These are phyloP conservation scores for Aegithalos caudatus DNA, from an alignment of 2,113 vertebrate genomes.

Conservation along the genomic window DNA sequence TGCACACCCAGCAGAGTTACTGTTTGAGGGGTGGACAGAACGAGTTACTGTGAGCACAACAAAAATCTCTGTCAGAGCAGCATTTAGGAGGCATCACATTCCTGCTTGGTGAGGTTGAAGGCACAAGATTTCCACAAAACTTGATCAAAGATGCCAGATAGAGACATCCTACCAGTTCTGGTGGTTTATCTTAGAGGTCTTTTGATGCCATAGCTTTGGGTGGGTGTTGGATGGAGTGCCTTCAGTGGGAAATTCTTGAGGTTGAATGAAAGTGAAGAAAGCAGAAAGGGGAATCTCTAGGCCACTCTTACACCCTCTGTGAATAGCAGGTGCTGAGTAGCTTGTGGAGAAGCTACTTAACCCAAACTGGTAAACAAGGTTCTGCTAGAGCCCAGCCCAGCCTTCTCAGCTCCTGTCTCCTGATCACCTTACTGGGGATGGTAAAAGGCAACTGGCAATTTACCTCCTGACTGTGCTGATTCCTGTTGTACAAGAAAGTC, in stretches of 20 bases:
- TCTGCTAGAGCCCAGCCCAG: not conserved
- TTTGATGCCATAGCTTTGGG: not conserved
- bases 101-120: not conserved
- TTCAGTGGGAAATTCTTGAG: not conserved
- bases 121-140: not conserved
- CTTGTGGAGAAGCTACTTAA: not conserved
- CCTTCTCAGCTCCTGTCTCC: not conserved
- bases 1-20: not conserved
- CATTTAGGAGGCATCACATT: accelerated
- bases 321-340: not conserved
- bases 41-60: not conserved
- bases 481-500: not conserved
- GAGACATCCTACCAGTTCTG: not conserved
- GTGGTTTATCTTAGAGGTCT: not conserved
- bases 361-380: not conserved
- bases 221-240: not conserved
- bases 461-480: not conserved
- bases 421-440: not conserved
- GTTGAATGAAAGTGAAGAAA: not conserved
- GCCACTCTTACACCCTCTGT: not conserved
- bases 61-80: not conserved
- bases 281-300: not conserved
- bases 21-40: not conserved
- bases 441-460: not conserved
- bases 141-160: not conserved